phyloP scores from a whole-genome alignment of 2,797 vertebrate species.

The Lithobates sylvaticus region DNA sequence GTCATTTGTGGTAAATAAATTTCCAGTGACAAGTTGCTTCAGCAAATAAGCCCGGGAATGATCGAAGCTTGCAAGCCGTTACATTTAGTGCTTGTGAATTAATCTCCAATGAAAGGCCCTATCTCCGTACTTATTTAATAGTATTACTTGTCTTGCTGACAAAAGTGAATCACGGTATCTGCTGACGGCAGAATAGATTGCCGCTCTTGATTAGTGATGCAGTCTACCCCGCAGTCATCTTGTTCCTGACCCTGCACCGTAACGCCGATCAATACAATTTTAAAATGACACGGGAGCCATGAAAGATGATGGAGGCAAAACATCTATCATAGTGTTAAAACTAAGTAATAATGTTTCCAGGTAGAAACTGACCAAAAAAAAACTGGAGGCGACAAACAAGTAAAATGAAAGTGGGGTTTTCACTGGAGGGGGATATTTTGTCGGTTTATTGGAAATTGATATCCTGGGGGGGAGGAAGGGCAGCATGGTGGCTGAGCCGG shows the following conservation, averaged over 20 bases:
- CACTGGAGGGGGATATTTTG: neutral
- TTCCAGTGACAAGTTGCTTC: constrained; percentile 68
- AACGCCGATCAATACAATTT: constrained; percentile 57
- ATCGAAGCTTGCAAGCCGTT: constrained; percentile 74
- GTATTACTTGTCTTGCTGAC: constrained; percentile 57
- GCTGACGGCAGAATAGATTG: constrained; percentile 73
- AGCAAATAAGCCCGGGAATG: constrained; percentile 61
- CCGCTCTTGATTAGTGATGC: constrained; percentile 72
- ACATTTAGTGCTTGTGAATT: constrained; percentile 74
- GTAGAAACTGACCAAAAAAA: constrained; percentile 26
- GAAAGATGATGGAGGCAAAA: constrained; percentile 70
- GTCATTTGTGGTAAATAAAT: constrained; percentile 71
- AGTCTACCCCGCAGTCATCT: constrained; percentile 77
- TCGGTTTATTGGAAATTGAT: too few relatives aligned
- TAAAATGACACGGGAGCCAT: constrained; percentile 76
- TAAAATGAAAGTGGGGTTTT: neutral
- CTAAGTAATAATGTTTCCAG: constrained; percentile 67
- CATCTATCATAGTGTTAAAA: constrained; percentile 65
- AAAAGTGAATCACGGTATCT: constrained; percentile 65
- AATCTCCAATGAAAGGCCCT: constrained; percentile 75
- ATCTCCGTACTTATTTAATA: constrained; percentile 70
- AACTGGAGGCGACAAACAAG: neutral
- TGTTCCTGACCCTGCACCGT: constrained; percentile 77
- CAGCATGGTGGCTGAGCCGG: neutral
- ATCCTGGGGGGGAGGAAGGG: too few relatives aligned